Percentiles rank a stretch among this genome's conserved stretches.
Conservation (phyloP, 1,140 invertebrate genomes). For the Scylla paramamosain region DNA sequence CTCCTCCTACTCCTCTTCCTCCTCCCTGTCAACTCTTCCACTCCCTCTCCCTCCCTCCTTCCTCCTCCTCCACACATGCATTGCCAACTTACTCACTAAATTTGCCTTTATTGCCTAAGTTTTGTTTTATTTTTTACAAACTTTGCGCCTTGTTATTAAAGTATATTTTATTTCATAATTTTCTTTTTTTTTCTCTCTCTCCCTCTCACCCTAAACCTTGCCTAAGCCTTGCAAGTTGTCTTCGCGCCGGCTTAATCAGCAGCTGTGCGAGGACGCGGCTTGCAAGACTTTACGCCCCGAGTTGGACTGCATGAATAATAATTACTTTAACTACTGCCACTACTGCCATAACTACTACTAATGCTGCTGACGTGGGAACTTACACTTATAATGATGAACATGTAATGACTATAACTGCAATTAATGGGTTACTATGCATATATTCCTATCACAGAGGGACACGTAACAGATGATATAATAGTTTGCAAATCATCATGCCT, state of each 20-base stretch:
- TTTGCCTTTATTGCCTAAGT: conserved; percentile 25
- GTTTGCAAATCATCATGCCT: too few relatives aligned
- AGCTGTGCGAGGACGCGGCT: not conserved
- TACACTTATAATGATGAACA: too few relatives aligned
- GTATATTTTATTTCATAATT: conserved; percentile 14
- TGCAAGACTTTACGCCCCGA: not conserved
- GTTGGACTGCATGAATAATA: not conserved
- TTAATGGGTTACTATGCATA: too few relatives aligned
- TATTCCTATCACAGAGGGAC: too few relatives aligned
- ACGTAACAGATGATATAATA: too few relatives aligned
- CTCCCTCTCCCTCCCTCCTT: not conserved
- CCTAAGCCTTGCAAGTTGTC: conserved; percentile 13
- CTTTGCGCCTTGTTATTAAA: conserved; percentile 12
- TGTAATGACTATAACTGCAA: too few relatives aligned
- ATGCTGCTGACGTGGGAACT: too few relatives aligned
- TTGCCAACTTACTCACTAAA: conserved; percentile 11
- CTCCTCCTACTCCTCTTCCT: not conserved
- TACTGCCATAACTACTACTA: too few relatives aligned
- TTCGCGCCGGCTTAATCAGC: not conserved
- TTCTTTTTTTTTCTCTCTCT: not conserved
- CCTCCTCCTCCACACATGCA: not conserved
- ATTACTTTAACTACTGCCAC: not conserved
- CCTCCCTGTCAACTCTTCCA: not conserved
- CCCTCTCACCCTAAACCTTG: conserved; percentile 30
- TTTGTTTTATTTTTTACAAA: conserved; percentile 24